These are phyloP conservation scores for Lepisosteus osseus DNA, from an alignment of 2,113 vertebrate genomes.

Conservation along the genomic window DNA sequence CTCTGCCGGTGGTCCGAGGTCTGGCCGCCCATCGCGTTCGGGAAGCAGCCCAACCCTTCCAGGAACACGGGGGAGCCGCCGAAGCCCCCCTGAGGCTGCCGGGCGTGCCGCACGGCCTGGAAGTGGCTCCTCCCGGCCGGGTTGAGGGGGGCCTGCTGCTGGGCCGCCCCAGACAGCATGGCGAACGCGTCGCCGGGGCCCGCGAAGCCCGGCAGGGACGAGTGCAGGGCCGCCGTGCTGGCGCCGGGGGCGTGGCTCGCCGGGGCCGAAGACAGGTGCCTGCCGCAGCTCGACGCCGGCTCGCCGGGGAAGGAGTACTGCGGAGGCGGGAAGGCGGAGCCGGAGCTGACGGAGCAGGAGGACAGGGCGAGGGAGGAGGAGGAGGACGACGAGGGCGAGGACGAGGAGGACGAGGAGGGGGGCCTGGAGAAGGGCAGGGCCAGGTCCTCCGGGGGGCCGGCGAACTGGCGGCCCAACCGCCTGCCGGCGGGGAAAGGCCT, in stretches of 20 bases:
- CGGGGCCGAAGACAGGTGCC: conserved; percentile 70
- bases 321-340: conserved; percentile 68
- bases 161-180: conserved; percentile 72
- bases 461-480: conserved; percentile 70
- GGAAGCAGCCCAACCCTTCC: conserved; percentile 75
- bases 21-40: conserved; percentile 46
- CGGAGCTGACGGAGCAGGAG: conserved; percentile 76
- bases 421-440: conserved; percentile 69
- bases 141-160: conserved; percentile 52
- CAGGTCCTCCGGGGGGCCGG: conserved; percentile 64
- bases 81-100: conserved; percentile 79
- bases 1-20: conserved; percentile 45
- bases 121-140: conserved; percentile 79
- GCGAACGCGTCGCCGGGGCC: conserved; percentile 78
- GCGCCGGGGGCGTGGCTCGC: conserved; percentile 65
- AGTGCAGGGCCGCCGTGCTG: conserved; percentile 28
- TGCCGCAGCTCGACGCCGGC: conserved; percentile 70
- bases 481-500: conserved; percentile 64
- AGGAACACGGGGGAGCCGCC: conserved; percentile 82
- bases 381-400: conserved; percentile 58
- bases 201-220: conserved; percentile 69
- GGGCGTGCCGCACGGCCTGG: conserved; percentile 73
- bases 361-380: conserved; percentile 75
- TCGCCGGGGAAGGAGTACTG: conserved; percentile 84
- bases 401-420: conserved; percentile 60